These are phyloP conservation scores for Aphyosemion australe DNA, from an alignment of 2,113 vertebrate species.

Conservation along the genomic window DNA sequence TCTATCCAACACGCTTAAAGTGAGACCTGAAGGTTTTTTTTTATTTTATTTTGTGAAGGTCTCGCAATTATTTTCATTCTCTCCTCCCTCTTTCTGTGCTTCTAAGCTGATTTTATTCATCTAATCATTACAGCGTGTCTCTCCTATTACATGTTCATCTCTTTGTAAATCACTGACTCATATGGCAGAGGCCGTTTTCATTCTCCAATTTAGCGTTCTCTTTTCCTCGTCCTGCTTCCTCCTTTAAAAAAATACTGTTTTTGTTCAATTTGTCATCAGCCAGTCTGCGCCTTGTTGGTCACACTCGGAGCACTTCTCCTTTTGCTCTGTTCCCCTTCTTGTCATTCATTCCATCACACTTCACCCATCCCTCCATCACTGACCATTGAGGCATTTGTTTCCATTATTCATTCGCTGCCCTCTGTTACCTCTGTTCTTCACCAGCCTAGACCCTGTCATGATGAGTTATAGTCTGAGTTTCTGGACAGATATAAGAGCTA, in stretches of 20 bases:
- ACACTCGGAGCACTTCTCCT: slow-evolving; percentile 34
- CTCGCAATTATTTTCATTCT: slow-evolving; percentile 22
- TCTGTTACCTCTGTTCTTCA: slow-evolving; percentile 35
- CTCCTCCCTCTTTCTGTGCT: background rate
- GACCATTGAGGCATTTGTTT: slow-evolving; percentile 45
- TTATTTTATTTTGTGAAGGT: slow-evolving; percentile 1
- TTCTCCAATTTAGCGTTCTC: slow-evolving; percentile 10
- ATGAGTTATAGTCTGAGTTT: slow-evolving; percentile 45
- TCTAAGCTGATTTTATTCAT: slow-evolving; percentile 5
- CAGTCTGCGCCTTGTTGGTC: slow-evolving; percentile 43
- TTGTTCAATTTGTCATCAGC: slow-evolving; percentile 38
- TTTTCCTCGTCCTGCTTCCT: background rate
- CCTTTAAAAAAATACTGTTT: slow-evolving; percentile 4
- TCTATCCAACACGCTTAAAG: background rate
- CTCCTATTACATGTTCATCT: slow-evolving; percentile 18
- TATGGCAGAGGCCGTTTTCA: slow-evolving; percentile 5
- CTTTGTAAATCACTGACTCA: slow-evolving; percentile 18
- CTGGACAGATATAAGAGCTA: background rate
- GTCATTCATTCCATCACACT: slow-evolving; percentile 46
- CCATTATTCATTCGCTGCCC: slow-evolving; percentile 49
- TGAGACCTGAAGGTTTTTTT: slow-evolving; percentile 16
- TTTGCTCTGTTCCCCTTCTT: slow-evolving; percentile 22
- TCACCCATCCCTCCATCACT: slow-evolving; percentile 31
- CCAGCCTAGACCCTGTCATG: slow-evolving; percentile 34
- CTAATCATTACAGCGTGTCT: slow-evolving; percentile 19